These are phyloP conservation scores for Endomychus coccineus DNA, from an alignment of 2,888 invertebrate genomes.

Conservation along the genomic window DNA sequence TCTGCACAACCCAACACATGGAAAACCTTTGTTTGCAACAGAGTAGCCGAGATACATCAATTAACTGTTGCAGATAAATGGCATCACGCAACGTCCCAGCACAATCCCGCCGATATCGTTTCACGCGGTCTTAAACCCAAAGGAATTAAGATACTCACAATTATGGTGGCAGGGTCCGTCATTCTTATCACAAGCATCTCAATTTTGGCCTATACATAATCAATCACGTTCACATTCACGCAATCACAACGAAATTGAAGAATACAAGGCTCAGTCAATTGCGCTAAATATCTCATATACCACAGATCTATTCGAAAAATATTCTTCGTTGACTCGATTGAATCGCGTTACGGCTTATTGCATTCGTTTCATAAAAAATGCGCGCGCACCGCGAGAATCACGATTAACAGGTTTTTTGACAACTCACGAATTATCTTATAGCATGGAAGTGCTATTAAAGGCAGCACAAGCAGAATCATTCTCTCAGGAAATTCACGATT, in stretches of 20 bases:
- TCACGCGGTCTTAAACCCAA: conserved; percentile 1
- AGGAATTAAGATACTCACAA: background rate
- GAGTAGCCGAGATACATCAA: conserved; percentile 1
- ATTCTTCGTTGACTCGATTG: background rate
- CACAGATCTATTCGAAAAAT: background rate
- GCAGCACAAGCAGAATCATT: background rate
- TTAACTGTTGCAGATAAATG: background rate
- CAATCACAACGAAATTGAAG: background rate
- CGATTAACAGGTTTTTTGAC: background rate
- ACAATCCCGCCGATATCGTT: conserved; percentile 2
- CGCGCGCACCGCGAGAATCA: background rate
- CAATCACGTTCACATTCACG: background rate
- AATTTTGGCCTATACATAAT: background rate
- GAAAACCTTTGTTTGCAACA: conserved; percentile 3
- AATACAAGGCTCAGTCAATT: background rate
- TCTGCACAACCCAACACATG: background rate
- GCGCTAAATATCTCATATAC: background rate
- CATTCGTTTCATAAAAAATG: background rate
- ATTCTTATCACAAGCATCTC: background rate
- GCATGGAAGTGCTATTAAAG: background rate
- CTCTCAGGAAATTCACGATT: background rate
- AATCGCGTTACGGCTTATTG: background rate
- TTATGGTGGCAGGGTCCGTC: conserved; percentile 2
- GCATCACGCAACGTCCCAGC: background rate
- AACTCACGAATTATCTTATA: background rate